Base-by-base conservation (phyloP, 2,113 vertebrate species). In the Malurus elegans region DNA sequence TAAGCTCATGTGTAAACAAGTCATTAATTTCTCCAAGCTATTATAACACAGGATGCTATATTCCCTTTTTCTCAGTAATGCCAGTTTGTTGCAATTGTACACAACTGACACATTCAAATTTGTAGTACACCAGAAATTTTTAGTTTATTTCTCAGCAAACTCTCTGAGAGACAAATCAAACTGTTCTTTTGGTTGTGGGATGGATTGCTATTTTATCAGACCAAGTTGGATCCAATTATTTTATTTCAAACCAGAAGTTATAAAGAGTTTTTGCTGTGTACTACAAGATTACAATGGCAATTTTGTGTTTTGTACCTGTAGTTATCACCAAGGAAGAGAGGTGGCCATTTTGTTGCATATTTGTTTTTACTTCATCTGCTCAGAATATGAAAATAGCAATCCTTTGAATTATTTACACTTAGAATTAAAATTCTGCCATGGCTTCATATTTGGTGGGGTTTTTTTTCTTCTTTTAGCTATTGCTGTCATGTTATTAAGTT, bases 201-300 rank as follows among this genome's bases (percentile, higher is more conserved):
- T 72, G n/a, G 26, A 28, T 65, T 86, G 14, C 28, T 88, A 0
- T 82, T 76, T 40, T 69, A 18, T 40, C 36, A 65, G n/a, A 48
- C 5, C 13, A 66, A 38, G 53, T 14, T 53, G 7, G 8, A 73
- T 69, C 18, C 4, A 60, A 2, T 82, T 88, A 42, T 3, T 82
- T 25, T 4, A 18, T 56, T 92, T 70, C 56, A 47, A 62, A 50
- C 6, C 26, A 42, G 29, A 80, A 74, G 21, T 53, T 54, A 6
- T 3, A 4, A 58, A 14, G 32, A 62, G 8, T 8, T 92, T 73
- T 90, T 71, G 29, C 26, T 44, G 4, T 42, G 14, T 58, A 31
- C 24, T 74, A 0, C 10, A 14, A 48, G 29, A 29, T 86, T 65
- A n/a, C 28, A 65, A 2, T 48, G 31, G 9, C 0, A 4, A 3